phyloP scores from a whole-genome alignment of 2,888 invertebrate genomes.

The Eupeodes luniger region DNA sequence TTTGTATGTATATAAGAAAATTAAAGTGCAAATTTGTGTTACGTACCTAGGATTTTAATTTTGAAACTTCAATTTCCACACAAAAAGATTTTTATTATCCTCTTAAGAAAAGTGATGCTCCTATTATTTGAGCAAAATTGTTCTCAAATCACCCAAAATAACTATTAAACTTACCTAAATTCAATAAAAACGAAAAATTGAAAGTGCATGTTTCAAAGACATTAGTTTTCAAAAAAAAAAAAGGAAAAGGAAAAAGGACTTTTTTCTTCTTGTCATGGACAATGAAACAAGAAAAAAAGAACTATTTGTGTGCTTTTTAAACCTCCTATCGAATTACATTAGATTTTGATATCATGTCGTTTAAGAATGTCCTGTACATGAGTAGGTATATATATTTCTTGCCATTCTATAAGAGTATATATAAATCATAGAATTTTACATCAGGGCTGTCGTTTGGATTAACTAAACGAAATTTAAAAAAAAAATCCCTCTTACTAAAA shows the following conservation, averaged over 20 bases:
- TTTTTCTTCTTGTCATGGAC: slow-evolving; percentile 2
- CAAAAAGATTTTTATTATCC: not conserved
- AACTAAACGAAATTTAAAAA: too few species aligned
- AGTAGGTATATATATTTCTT: not conserved
- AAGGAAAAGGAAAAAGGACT: not conserved
- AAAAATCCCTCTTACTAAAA: not conserved
- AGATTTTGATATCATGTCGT: slow-evolving; percentile 14
- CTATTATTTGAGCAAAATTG: not conserved
- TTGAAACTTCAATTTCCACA: not conserved
- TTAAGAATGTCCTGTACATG: not conserved
- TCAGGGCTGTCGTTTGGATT: not conserved
- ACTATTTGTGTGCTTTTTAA: not conserved
- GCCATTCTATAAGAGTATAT: not conserved
- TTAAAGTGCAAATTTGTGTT: not conserved
- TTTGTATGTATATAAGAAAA: too few species aligned
- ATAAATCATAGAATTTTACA: too few species aligned
- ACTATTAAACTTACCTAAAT: not conserved
- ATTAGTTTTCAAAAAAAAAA: slow-evolving; percentile 9
- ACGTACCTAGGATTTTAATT: not conserved
- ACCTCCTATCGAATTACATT: slow-evolving; percentile 33
- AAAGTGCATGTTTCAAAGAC: slow-evolving; percentile 26
- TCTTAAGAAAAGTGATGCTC: not conserved
- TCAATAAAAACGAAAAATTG: not conserved
- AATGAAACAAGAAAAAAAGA: not conserved
- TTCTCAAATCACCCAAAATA: not conserved